Evolutionary conservation across 1,140 invertebrate genomes (phyloP).

Genomic region (Procambarus virginalis): DNA sequence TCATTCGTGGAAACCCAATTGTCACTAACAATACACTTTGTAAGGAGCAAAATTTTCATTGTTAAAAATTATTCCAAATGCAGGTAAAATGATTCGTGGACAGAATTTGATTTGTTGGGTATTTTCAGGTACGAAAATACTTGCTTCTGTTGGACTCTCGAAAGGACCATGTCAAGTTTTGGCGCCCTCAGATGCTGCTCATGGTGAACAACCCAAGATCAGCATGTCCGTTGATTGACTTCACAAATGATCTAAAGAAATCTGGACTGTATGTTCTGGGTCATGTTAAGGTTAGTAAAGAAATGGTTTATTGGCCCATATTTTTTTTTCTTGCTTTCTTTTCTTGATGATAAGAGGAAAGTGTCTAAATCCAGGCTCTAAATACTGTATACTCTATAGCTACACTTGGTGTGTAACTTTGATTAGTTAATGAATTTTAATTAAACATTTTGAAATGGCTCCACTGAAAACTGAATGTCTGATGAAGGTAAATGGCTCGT

Average conservation of each 20-base stretch:
- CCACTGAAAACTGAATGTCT: too few relatives aligned
- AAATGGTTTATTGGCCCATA: background rate
- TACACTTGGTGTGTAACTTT: background rate
- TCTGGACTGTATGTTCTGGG: conserved; percentile 96
- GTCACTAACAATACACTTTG: too few relatives aligned
- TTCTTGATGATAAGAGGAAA: background rate
- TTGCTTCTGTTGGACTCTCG: conserved; percentile 94
- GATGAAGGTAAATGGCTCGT: too few relatives aligned
- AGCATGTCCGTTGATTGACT: conserved; percentile 92
- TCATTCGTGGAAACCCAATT: too few relatives aligned
- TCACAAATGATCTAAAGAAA: conserved; percentile 99
- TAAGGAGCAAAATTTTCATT: too few relatives aligned
- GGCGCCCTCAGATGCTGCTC: conserved; percentile 97
- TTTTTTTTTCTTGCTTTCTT: too few relatives aligned
- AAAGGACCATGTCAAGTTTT: conserved; percentile 99
- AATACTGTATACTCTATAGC: background rate
- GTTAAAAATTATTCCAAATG: too few relatives aligned
- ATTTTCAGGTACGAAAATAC: conserved; percentile 91
- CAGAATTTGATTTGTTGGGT: background rate
- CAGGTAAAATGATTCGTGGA: too few relatives aligned
- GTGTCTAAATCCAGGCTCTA: background rate
- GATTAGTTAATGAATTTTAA: too few relatives aligned
- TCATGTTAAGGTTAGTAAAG: conserved; percentile 83
- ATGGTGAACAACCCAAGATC: conserved; percentile 94
- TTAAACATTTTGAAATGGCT: too few relatives aligned